These are phyloP conservation scores for Luehdorfia chinensis DNA, from an alignment of 1,140 invertebrate genomes.

Conservation along the genomic window DNA sequence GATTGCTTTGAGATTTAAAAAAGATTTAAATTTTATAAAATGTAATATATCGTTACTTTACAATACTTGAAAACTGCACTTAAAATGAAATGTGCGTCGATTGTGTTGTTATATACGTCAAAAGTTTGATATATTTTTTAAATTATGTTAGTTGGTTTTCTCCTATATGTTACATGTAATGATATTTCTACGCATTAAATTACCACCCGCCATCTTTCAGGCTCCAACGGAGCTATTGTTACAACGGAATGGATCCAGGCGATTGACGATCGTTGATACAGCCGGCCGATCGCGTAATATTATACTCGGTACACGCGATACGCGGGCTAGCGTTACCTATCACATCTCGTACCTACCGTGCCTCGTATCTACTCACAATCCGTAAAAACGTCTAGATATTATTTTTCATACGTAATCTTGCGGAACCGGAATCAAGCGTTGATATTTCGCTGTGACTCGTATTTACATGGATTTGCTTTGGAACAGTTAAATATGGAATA, in stretches of 20 bases:
- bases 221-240: constrained; percentile 63
- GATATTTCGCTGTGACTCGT: neutral
- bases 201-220: constrained; percentile 27
- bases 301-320: constrained; percentile 65
- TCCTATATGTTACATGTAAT: too few species aligned
- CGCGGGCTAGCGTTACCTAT: constrained; percentile 69
- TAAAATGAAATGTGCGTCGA: too few species aligned
- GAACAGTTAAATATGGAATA: too few species aligned
- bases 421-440: constrained; percentile 4
- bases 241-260: constrained; percentile 66
- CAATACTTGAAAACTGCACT: too few species aligned
- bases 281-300: constrained; percentile 63
- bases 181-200: too few species aligned
- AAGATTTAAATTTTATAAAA: too few species aligned
- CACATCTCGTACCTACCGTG: constrained; percentile 44
- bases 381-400: constrained; percentile 21
- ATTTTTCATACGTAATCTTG: constrained; percentile 23
- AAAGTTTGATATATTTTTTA: too few species aligned
- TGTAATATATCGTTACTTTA: too few species aligned
- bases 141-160: too few species aligned
- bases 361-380: constrained; percentile 18
- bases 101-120: too few species aligned
- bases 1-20: too few species aligned
- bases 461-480: too few species aligned
- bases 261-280: constrained; percentile 74